Percentiles rank a stretch among this genome's conserved stretches.
These are phyloP conservation scores for Tetragnatha versicolor DNA, from an alignment of 1,140 invertebrate species.

Conservation along the genomic window DNA sequence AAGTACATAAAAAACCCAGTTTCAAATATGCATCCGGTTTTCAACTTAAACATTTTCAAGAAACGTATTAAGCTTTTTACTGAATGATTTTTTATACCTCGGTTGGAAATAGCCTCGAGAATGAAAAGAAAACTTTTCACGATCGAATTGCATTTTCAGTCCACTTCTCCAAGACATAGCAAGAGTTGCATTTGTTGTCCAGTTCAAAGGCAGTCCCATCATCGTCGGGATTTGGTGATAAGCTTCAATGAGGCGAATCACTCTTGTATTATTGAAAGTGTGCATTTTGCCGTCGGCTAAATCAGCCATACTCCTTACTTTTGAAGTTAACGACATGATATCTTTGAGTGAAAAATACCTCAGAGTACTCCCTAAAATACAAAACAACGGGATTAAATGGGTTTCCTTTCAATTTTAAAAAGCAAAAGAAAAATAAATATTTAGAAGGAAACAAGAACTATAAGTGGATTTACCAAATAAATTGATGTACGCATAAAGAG, in stretches of 20 bases:
- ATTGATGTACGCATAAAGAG: conserved; percentile 8
- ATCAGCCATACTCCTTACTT: not conserved
- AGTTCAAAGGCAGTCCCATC: conserved; percentile 55
- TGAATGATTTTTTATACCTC: conserved; percentile 26
- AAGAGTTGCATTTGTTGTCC: conserved; percentile 48
- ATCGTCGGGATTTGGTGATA: conserved; percentile 54
- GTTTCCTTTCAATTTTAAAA: not conserved
- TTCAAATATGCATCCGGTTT: too few species aligned
- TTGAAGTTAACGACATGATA: not conserved
- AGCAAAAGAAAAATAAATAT: not conserved
- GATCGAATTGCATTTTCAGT: not conserved
- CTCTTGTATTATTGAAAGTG: conserved; percentile 1
- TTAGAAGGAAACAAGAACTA: not conserved
- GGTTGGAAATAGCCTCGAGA: conserved; percentile 2
- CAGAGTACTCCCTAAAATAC: conserved; percentile 16
- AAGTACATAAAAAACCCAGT: too few species aligned
- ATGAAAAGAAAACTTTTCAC: not conserved
- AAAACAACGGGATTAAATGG: not conserved
- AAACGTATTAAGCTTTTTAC: too few species aligned
- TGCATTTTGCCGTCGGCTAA: conserved; percentile 14
- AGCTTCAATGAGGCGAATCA: conserved; percentile 52
- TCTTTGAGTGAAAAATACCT: conserved; percentile 10
- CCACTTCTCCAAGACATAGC: conserved; percentile 20
- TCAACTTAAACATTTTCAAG: too few species aligned
- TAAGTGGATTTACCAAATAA: conserved; percentile 30